Percentiles rank a stretch among this genome's conserved stretches.
Conservation (phyloP, 2,797 vertebrate genomes). For the Hozukius guyotensis region DNA sequence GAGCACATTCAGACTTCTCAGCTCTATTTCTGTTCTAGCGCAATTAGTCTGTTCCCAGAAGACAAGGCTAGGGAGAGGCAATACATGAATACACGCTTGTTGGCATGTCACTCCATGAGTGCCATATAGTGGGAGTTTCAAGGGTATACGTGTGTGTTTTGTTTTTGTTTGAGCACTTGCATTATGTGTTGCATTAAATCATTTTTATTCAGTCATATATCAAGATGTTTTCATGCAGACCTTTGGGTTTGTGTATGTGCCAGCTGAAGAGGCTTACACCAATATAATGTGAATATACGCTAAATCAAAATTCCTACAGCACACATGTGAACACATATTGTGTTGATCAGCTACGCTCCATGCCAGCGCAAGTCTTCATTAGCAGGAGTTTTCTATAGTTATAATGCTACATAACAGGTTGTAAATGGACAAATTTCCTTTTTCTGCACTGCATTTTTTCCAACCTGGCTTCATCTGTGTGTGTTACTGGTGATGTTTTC, state of each 20-base stretch:
- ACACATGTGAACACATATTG: background rate
- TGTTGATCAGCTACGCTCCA: background rate
- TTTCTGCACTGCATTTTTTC: background rate
- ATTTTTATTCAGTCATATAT: constrained; percentile 43
- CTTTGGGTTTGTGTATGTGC: background rate
- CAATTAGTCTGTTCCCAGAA: constrained; percentile 85
- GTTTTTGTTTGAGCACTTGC: constrained; percentile 43
- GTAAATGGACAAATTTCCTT: background rate
- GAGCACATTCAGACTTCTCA: constrained; percentile 74
- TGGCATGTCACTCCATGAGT: constrained; percentile 66
- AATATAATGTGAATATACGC: background rate
- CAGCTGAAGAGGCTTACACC: background rate
- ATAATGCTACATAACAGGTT: background rate
- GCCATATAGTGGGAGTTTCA: constrained; percentile 44
- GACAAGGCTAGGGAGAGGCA: constrained; percentile 74
- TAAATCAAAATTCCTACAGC: background rate
- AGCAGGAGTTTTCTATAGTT: background rate
- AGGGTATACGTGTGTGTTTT: constrained; percentile 42
- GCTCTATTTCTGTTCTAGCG: constrained; percentile 83
- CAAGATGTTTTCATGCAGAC: constrained; percentile 2
- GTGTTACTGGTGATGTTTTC: background rate
- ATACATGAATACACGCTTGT: constrained; percentile 70
- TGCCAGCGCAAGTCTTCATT: background rate
- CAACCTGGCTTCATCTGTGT: background rate
- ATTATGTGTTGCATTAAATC: constrained; percentile 54